These are phyloP conservation scores for Pyrrhosoma nymphula DNA, from an alignment of 2,888 invertebrate genomes.

Conservation along the genomic window DNA sequence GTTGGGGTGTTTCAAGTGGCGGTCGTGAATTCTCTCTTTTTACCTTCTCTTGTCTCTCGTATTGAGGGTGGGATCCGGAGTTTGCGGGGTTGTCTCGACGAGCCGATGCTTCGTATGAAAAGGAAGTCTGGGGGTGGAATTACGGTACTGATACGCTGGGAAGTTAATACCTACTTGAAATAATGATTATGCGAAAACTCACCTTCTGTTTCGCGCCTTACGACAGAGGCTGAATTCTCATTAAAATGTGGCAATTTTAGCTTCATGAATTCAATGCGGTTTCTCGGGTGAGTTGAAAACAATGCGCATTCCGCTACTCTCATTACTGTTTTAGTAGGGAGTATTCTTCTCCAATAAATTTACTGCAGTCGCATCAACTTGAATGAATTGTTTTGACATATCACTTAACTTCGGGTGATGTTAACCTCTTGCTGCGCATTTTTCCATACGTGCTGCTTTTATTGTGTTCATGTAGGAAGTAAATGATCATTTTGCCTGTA, in stretches of 20 bases:
- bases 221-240: background rate
- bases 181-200: background rate
- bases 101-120: background rate
- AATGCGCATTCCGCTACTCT: no score
- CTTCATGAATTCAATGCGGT: background rate
- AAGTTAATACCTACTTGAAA: background rate
- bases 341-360: no score
- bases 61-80: background rate
- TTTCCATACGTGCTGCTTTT: no score
- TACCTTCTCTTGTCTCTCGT: background rate
- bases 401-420: no score
- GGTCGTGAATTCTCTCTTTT: background rate
- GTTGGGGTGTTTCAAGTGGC: conserved; percentile 25
- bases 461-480: no score
- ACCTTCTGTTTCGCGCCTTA: background rate
- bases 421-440: no score
- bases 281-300: no score
- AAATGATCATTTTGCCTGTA: no score
- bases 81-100: background rate
- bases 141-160: background rate
- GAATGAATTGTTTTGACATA: no score
- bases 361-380: no score
- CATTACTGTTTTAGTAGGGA: no score
- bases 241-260: background rate
- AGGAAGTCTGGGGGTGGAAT: background rate